Evolutionary conservation across 64 coral and sea anemone genomes (phyloP).

Genomic region (Pachyseris speciosa): DNA sequence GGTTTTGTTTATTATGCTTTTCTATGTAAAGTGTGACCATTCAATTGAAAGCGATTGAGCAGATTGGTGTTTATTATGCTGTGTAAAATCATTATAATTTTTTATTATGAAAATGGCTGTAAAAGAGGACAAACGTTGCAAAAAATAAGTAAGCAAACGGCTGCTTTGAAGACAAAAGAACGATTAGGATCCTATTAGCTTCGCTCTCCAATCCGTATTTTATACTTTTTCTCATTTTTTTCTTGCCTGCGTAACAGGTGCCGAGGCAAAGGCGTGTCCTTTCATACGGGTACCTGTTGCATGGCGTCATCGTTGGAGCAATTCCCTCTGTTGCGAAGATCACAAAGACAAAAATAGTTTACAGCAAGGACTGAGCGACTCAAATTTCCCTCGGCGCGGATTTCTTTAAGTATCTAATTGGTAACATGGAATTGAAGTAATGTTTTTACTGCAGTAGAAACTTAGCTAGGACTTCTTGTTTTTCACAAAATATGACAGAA

Average conservation of each 20-base stretch:
- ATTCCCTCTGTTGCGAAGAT: background rate
- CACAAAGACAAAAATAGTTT: slow-evolving; percentile 44
- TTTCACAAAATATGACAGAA: background rate
- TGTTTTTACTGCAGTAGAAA: background rate
- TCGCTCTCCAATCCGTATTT: background rate
- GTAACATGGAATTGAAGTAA: background rate
- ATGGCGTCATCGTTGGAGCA: slow-evolving; percentile 68
- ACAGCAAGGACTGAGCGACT: background rate
- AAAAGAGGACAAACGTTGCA: too few species aligned
- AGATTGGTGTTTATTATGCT: too few species aligned
- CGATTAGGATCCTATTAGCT: too few species aligned
- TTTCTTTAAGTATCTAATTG: background rate
- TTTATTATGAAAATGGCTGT: too few species aligned
- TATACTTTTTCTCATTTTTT: background rate
- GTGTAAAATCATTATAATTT: too few species aligned
- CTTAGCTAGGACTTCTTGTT: background rate
- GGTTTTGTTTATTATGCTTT: background rate
- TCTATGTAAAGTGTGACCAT: background rate
- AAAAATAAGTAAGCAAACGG: background rate
- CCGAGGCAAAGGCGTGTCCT: background rate
- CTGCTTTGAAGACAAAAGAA: background rate
- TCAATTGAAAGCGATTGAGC: background rate
- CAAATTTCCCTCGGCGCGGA: background rate
- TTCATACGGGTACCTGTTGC: slow-evolving; percentile 30
- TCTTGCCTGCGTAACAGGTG: slow-evolving; percentile 31